Evolutionary conservation across 2,888 invertebrate species (phyloP), one percentile per base, ranked within the genome.

Genomic region (Nemurella pictetii): DNA sequence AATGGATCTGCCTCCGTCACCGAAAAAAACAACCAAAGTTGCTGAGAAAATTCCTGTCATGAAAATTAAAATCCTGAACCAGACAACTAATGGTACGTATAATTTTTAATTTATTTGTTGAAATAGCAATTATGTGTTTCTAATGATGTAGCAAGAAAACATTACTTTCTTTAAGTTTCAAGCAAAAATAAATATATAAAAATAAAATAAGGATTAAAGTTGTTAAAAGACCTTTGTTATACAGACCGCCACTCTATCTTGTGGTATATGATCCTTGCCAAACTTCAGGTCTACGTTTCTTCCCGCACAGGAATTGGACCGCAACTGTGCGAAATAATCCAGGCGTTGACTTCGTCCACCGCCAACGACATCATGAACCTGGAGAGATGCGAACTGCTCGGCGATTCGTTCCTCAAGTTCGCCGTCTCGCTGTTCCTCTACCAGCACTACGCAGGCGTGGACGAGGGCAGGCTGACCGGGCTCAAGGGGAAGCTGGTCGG

Each of bases 381-480:
- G 87, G 98, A 98, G 89, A 91, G 97, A 0, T 91, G 95, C 20
- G 98, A 98, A 90, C 96, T 96, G 0, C 92, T 98, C 2, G 98
- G 98, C 0, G 98, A 98, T 89, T 95, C 97, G 0, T 96, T 96
- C 90, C 91, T 98, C 7, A 98, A 98, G 90, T 95, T 94, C 88
- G 93, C 95, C 0, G 92, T 94, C 0, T 95, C 95, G 0, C 90
- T 96, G 1, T 96, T 94, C 89, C 91, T 97, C 27, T 95, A 93
- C 89, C 93, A 94, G 87, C 91, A 92, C 85, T 96, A 94, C 89
- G 93, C 94, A 0, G 89, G 90, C 0, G 92, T 93, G 75, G 93
- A 94, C 88, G 98, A 98, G 90, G 98, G 98, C 0, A 93, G 93
- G 86, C 91, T 97, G 32, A 96, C 96, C 0, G 92, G 92, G 85